Conservation (phyloP, 2,797 vertebrate genomes). For the Streptopelia turtur region DNA sequence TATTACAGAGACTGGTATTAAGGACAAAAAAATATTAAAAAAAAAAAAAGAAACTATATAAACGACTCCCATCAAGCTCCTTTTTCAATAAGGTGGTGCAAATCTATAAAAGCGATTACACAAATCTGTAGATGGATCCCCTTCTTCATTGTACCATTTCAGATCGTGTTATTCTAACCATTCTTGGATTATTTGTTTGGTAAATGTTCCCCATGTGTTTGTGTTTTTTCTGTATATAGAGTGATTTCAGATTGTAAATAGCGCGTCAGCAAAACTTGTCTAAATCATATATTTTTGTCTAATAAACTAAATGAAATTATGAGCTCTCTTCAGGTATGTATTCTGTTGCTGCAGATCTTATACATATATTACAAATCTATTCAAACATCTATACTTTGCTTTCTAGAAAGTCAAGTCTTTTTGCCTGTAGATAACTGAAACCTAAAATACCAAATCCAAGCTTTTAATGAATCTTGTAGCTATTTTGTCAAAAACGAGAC, state of each 20-base stretch:
- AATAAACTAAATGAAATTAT: constrained; percentile 99
- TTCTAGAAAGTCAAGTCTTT: not conserved
- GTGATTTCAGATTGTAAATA: constrained; percentile 98
- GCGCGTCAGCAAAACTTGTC: constrained; percentile 95
- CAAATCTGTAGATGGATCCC: constrained; percentile 86
- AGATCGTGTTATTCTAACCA: constrained; percentile 81
- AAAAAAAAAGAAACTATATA: constrained; percentile 74
- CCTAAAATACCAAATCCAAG: not conserved
- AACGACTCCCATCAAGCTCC: constrained; percentile 80
- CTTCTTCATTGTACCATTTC: constrained; percentile 85
- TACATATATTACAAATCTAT: not conserved
- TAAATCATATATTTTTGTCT: constrained; percentile 99
- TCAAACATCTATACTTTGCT: not conserved
- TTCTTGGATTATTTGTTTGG: constrained; percentile 84
- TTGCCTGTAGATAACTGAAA: not conserved
- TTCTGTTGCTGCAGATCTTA: constrained; percentile 25
- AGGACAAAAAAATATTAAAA: constrained; percentile 65
- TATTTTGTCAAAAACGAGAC: not conserved
- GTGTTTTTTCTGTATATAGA: constrained; percentile 94
- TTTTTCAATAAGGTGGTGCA: constrained; percentile 86
- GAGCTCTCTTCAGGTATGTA: constrained; percentile 67
- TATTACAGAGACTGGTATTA: constrained; percentile 74
- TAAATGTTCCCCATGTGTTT: constrained; percentile 87
- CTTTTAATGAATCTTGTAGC: not conserved
- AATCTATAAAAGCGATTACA: constrained; percentile 85